Conservation (phyloP, 2,797 vertebrate genomes). For the Podarcis siculus region DNA sequence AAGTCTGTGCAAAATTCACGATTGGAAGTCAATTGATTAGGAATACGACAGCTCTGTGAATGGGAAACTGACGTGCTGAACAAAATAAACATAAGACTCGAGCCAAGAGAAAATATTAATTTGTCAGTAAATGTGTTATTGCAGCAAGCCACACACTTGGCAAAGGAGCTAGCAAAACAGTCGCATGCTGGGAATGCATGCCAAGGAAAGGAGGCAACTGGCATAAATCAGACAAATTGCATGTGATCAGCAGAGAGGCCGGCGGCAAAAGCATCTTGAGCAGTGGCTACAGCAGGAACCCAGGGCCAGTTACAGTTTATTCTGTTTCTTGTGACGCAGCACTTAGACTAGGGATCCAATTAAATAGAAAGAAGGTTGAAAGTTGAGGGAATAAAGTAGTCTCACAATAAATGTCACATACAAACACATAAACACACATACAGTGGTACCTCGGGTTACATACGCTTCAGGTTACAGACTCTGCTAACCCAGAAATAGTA, state of each 20-base stretch:
- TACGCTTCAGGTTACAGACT: too few species aligned
- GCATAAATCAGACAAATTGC: constrained; percentile 65
- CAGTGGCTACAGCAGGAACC: constrained; percentile 17
- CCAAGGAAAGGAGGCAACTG: constrained; percentile 59
- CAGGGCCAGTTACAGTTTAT: background rate
- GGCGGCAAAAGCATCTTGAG: constrained; percentile 31
- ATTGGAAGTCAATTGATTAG: constrained; percentile 59
- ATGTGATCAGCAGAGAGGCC: constrained; percentile 47
- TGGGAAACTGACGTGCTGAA: constrained; percentile 52
- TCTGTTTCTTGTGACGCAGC: constrained; percentile 14
- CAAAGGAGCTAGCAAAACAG: constrained; percentile 54
- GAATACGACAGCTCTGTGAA: constrained; percentile 66
- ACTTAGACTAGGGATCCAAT: constrained; percentile 27
- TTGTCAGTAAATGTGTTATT: constrained; percentile 66
- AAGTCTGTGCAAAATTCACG: constrained; percentile 15
- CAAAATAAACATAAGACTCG: constrained; percentile 60
- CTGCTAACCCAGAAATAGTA: too few species aligned
- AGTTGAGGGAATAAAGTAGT: background rate
- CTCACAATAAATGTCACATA: background rate
- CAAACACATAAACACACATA: background rate
- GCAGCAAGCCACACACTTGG: constrained; percentile 59
- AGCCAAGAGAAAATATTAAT: constrained; percentile 70
- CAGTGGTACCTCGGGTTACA: too few species aligned
- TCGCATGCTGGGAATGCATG: constrained; percentile 46
- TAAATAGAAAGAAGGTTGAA: background rate